Conservation (phyloP, 2,888 invertebrate species). For the Pristionchus exspectatus region DNA sequence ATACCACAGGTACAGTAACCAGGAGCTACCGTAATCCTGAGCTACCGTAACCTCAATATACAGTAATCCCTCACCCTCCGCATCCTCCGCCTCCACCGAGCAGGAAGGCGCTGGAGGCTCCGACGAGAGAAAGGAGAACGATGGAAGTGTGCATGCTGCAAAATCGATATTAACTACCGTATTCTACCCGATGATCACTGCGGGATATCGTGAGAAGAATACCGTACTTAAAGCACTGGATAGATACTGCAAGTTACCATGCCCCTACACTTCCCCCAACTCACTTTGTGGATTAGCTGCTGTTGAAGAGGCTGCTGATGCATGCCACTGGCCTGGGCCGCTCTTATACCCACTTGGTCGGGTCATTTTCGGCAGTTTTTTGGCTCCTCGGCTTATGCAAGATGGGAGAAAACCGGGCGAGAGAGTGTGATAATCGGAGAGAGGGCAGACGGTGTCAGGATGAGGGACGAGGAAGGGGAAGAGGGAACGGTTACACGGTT, state of each 20-base stretch:
- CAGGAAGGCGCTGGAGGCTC: constrained; percentile 3
- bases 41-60: not conserved
- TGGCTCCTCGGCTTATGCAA: constrained; percentile 4
- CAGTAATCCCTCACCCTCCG: constrained; percentile 6
- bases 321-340: too few relatives aligned
- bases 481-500: constrained; percentile 33
- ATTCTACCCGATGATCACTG: not conserved
- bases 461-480: not conserved
- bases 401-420: not conserved
- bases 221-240: not conserved
- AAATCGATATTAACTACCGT: not conserved
- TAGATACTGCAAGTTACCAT: not conserved
- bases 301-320: constrained; percentile 6
- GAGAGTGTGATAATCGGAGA: not conserved
- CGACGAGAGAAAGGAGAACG: constrained; percentile 37
- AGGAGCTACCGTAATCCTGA: not conserved
- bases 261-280: not conserved
- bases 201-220: not conserved
- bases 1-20: not conserved
- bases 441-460: not conserved
- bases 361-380: constrained; percentile 41
- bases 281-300: constrained; percentile 3
- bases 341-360: constrained; percentile 13
- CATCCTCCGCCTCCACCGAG: constrained; percentile 18
- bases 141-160: constrained; percentile 1